Evolutionary conservation across 2,113 vertebrate genomes (phyloP), one percentile per base, ranked within the genome.

Genomic region (Osmerus mordax): DNA sequence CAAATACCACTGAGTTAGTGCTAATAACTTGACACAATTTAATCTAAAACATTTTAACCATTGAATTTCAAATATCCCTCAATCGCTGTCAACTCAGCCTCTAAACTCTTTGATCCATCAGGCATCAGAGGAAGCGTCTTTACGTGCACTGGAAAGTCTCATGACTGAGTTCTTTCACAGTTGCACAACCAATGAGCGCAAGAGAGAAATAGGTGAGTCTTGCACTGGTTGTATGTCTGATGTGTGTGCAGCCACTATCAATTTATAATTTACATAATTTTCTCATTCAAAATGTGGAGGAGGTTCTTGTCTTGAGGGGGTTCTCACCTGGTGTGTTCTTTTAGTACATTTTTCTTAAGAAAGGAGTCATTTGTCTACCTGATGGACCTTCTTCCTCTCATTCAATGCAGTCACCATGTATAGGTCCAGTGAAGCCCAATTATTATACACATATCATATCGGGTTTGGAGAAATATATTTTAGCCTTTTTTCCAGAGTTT

Each of bases 111-210:
- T 68, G 59, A 14, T 58, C 23, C 28, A 13, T 47, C 76, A 99
- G 97, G 94, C 94, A 72, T 96, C 97, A 54, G 97, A 98, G 81
- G 97, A 99, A 89, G 84, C 92, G 83, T 98, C 97, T 0, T 88
- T 99, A 71, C 93, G 94, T 72, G 96, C 95, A 36, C 71, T 99
- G 88, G 97, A 99, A 90, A 96, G 92, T 87, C 91, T 99, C 1
- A 99, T 99, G 97, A 97, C 95, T 0, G 97, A 99, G 79, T 99
- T 99, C 90, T 99, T 99, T 86, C 97, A 99, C 84, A 95, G 92
- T 53, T 97, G 94, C 89, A 99, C 97, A 0, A 96, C 96, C 0
- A 99, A 99, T 21, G 96, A 99, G 83, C 90, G 97, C 67, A 99
- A 99, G 74, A 93, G 95, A 9, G 97, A 99, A 89, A 99, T 99